These are phyloP conservation scores for Silurus aristotelis DNA, from an alignment of 2,797 vertebrate species.

Conservation along the genomic window DNA sequence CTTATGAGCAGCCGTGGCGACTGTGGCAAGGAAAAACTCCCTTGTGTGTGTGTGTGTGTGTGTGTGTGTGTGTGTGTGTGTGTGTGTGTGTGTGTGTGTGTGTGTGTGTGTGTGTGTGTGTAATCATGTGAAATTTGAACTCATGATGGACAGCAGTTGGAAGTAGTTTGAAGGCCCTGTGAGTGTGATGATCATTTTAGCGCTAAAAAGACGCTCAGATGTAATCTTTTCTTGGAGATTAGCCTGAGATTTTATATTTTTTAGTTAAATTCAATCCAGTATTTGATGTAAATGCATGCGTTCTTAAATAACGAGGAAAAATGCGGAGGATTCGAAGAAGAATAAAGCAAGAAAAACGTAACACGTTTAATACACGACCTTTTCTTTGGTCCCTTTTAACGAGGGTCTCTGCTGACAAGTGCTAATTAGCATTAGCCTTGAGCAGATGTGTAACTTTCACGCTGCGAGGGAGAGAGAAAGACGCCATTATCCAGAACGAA, in stretches of 20 bases:
- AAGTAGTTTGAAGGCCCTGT: neutral
- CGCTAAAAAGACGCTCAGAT: too few species aligned
- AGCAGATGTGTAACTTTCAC: slow-evolving; percentile 59
- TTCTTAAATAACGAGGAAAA: too few species aligned
- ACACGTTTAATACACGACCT: slow-evolving; percentile 63
- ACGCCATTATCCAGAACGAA: too few species aligned
- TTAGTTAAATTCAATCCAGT: neutral
- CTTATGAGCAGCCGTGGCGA: too few species aligned
- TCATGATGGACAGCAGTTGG: too few species aligned
- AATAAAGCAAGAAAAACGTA: slow-evolving; percentile 68
- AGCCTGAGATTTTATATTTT: too few species aligned
- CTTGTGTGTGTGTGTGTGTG: too few species aligned
- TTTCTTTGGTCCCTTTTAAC: slow-evolving; percentile 70
- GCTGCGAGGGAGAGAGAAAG: neutral
- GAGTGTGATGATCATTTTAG: neutral
- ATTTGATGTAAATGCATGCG: neutral
- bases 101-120: neutral
- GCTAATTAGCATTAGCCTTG: slow-evolving; percentile 77
- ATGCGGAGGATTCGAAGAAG: too few species aligned
- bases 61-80: too few species aligned
- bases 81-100: too few species aligned
- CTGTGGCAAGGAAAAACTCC: too few species aligned
- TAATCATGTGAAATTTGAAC: neutral
- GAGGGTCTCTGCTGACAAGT: slow-evolving; percentile 67
- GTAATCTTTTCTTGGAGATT: too few species aligned